Percentiles rank a stretch among this genome's conserved stretches.
These are phyloP conservation scores for Stichopus chloronotus DNA, from an alignment of 35 echinoderm and acorn worm genomes.

Conservation along the genomic window DNA sequence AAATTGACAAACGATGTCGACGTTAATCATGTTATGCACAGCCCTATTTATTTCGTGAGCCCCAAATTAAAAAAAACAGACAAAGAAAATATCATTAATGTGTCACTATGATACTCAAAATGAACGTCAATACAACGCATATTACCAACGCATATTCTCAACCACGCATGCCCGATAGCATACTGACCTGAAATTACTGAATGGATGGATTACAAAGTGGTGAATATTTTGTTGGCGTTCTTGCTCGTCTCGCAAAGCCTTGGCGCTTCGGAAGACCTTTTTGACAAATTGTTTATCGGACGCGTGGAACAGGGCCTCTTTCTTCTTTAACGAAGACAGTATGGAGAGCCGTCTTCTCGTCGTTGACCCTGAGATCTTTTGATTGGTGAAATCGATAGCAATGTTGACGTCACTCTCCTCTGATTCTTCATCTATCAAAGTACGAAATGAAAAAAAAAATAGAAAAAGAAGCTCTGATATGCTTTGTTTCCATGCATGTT, in stretches of 20 bases:
- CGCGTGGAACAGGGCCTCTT: slow-evolving; percentile 79
- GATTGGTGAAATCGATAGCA: slow-evolving; percentile 10
- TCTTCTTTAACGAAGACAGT: slow-evolving; percentile 34
- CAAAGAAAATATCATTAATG: too few species aligned
- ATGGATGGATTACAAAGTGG: slow-evolving; percentile 92
- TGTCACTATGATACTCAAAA: too few species aligned
- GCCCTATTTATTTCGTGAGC: too few species aligned
- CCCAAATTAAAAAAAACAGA: too few species aligned
- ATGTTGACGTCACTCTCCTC: slow-evolving; percentile 45
- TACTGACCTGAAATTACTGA: slow-evolving; percentile 87
- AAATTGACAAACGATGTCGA: too few species aligned
- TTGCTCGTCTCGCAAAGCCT: slow-evolving; percentile 85
- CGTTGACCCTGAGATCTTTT: neutral
- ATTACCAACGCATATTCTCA: too few species aligned
- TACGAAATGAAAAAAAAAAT: neutral
- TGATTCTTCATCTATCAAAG: slow-evolving; percentile 34
- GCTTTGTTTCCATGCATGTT: too few species aligned
- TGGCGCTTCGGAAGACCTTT: slow-evolving; percentile 91
- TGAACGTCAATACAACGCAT: too few species aligned
- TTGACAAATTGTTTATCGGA: slow-evolving; percentile 86
- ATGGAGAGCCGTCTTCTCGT: neutral
- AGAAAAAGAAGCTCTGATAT: too few species aligned
- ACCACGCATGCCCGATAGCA: too few species aligned
- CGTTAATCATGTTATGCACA: too few species aligned
- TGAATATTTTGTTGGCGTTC: slow-evolving; percentile 64